Percentiles rank a stretch among this genome's conserved stretches.
Evolutionary conservation across 1,140 invertebrate genomes (phyloP).

Genomic region (Drosophila fuyamai): DNA sequence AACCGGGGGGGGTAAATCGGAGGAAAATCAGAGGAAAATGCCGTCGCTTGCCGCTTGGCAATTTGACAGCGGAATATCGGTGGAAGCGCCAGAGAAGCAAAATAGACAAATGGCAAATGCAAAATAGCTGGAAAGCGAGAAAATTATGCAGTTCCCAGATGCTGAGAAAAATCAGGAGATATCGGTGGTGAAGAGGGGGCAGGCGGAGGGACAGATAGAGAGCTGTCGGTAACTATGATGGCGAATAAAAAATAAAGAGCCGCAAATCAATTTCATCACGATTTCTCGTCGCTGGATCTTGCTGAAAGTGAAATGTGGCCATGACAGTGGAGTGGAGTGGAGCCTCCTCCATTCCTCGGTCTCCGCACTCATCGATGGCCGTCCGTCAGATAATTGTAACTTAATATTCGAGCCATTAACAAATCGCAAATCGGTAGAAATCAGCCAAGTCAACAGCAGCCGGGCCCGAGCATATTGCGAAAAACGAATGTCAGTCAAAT

Average conservation of each 20-base stretch:
- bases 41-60: slow-evolving; percentile 57
- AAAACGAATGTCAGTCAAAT: slow-evolving; percentile 41
- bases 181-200: not conserved
- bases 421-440: slow-evolving; percentile 70
- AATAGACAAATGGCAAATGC: slow-evolving; percentile 61
- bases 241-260: slow-evolving; percentile 67
- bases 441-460: slow-evolving; percentile 49
- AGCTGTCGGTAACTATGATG: slow-evolving; percentile 68
- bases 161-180: not conserved
- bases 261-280: slow-evolving; percentile 82
- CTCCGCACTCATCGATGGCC: slow-evolving; percentile 40
- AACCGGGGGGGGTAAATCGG: not conserved
- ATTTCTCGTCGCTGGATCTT: slow-evolving; percentile 72
- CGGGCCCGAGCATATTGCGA: slow-evolving; percentile 4
- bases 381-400: slow-evolving; percentile 66
- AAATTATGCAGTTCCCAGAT: slow-evolving; percentile 62
- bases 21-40: slow-evolving; percentile 39
- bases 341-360: slow-evolving; percentile 2
- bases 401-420: slow-evolving; percentile 77
- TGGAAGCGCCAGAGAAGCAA: slow-evolving; percentile 48
- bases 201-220: slow-evolving; percentile 4
- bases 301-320: slow-evolving; percentile 80
- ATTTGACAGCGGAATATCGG: slow-evolving; percentile 73
- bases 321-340: slow-evolving; percentile 57
- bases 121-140: slow-evolving; percentile 81